Evolutionary conservation across 2,797 vertebrate species (phyloP).

Genomic region (Crypturellus tataupa): DNA sequence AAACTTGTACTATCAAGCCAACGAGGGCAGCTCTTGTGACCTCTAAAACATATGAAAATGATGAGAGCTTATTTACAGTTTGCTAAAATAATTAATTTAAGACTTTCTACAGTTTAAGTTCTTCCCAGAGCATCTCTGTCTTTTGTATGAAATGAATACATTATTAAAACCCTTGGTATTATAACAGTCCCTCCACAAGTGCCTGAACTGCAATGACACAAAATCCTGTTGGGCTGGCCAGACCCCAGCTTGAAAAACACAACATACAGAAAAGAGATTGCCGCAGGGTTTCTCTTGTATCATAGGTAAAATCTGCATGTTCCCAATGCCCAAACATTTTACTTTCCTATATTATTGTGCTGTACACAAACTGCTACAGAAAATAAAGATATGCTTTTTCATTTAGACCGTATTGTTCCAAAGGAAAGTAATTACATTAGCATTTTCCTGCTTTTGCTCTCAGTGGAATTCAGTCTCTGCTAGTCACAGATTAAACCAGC

Average conservation of each 20-base stretch:
- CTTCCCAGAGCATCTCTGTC: neutral
- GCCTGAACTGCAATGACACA: neutral
- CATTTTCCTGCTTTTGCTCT: constrained; percentile 34
- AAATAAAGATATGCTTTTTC: constrained; percentile 41
- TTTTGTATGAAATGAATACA: neutral
- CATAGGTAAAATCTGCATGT: neutral
- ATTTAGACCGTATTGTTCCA: neutral
- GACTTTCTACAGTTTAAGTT: neutral
- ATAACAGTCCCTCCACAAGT: neutral
- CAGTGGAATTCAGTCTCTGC: constrained; percentile 1
- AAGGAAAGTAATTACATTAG: constrained; percentile 53
- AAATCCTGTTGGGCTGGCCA: neutral
- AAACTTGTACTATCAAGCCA: neutral
- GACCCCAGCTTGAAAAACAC: neutral
- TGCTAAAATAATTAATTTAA: neutral
- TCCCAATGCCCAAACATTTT: neutral
- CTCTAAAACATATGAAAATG: neutral
- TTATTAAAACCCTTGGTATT: neutral
- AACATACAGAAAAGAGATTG: neutral
- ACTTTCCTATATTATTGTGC: neutral
- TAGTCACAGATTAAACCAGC: neutral
- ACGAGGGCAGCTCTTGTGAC: neutral
- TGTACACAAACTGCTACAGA: neutral
- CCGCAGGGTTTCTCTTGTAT: neutral
- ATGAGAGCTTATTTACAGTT: neutral